These are phyloP conservation scores for Dufourea novaeangliae DNA, from an alignment of 1,140 invertebrate species.

Conservation along the genomic window DNA sequence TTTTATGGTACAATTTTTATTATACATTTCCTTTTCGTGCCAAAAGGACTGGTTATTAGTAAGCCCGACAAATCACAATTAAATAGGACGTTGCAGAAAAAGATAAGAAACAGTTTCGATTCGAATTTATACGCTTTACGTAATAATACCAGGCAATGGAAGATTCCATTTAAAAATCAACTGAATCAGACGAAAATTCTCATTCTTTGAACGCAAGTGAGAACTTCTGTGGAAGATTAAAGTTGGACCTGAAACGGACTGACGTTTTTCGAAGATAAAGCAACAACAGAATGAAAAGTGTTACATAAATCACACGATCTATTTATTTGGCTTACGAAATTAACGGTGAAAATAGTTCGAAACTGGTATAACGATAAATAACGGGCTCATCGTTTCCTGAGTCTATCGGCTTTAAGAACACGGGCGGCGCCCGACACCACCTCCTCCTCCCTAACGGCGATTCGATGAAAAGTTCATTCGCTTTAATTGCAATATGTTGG, in stretches of 20 bases:
- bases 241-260: background rate
- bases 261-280: background rate
- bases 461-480: constrained; percentile 38
- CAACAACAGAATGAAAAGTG: background rate
- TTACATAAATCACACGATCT: background rate
- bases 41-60: background rate
- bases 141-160: background rate
- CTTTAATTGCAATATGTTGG: constrained; percentile 37
- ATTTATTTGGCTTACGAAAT: background rate
- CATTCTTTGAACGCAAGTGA: background rate
- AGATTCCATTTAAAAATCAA: background rate
- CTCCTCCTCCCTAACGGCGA: constrained; percentile 1
- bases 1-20: background rate
- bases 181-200: background rate
- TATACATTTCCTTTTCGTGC: background rate
- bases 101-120: too few relatives aligned
- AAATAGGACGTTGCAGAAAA: too few relatives aligned
- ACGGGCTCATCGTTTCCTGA: constrained; percentile 3
- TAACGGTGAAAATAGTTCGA: background rate
- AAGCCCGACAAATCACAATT: too few relatives aligned
- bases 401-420: constrained; percentile 52
- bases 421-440: constrained; percentile 51
- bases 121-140: background rate
- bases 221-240: background rate
- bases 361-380: constrained; percentile 23